Evolutionary conservation across 2,113 vertebrate species (phyloP), one percentile per base, ranked within the genome.

Genomic region (Lasiurus borealis): DNA sequence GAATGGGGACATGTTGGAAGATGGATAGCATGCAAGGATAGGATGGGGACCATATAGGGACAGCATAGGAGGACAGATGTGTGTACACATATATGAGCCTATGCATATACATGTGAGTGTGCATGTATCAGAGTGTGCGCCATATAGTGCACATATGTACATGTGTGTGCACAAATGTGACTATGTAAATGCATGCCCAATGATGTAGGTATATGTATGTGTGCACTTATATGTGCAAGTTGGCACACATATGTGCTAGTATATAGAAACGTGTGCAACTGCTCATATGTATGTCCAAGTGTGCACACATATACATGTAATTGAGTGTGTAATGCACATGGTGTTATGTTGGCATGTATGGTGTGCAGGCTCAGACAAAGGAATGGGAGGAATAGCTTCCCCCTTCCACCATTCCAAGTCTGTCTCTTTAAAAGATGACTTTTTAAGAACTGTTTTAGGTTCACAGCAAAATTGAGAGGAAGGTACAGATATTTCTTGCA

Each of bases 151-250:
- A n/a, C 54, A 34, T 10, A 4, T 18, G 13, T 40, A 44, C 0
- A 31, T 0, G 0, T 34, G 0, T 34, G 29, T 1, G 16, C n/a
- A 3, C 29, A n/a, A 9, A 27, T 0, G 4, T 23, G 50, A 40
- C 46, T 3, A 10, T 50, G 68, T 7, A 27, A 16, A 19, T 7
- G 8, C 2, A 11, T 69, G n/a, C n/a, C 16, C 31, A 19, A 34
- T 18, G 27, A 31, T 15, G 29, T 66, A 66, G 23, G 9, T 34
- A 7, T 69, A 36, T 3, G 34, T 2, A 16, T 8, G n/a, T 19
- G n/a, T 6, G n/a, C 27, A 71, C 48, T 52, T 11, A 31, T 4
- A 4, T 29, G 40, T 36, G 72, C 64, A 68, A 50, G 15, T 9
- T 2, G n/a, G 16, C 68, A 69, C 16, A 69, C 16, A 8, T 0